These are phyloP conservation scores for Falco cherrug DNA, from an alignment of 2,797 vertebrate species.

Conservation along the genomic window DNA sequence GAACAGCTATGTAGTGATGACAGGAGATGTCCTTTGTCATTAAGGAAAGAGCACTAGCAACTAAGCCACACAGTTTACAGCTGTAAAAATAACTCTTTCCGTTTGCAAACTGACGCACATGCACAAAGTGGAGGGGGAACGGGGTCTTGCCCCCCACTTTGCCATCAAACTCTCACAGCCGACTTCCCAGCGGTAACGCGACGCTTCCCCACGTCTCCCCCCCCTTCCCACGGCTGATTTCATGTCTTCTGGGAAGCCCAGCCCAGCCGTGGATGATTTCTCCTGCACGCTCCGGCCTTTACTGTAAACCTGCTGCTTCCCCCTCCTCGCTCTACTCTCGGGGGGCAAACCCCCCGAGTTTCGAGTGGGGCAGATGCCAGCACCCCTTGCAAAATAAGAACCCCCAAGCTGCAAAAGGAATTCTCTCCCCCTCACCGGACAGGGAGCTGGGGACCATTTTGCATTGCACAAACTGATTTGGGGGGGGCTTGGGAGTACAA, in stretches of 20 bases:
- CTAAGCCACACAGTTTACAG: neutral
- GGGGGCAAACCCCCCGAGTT: neutral
- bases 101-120: neutral
- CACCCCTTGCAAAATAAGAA: neutral
- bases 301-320: neutral
- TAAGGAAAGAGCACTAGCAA: neutral
- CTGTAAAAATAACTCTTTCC: neutral
- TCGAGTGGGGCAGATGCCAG: accelerated
- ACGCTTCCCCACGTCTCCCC: neutral
- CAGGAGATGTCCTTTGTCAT: neutral
- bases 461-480: neutral
- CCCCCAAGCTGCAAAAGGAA: neutral
- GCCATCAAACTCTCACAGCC: neutral
- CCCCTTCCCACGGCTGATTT: neutral
- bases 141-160: neutral
- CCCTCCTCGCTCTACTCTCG: neutral
- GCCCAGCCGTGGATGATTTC: neutral
- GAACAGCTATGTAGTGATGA: neutral
- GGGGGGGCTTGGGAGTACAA: neutral
- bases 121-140: neutral
- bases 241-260: slow-evolving; percentile 49
- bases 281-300: neutral
- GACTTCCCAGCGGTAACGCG: neutral
- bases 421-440: accelerated
- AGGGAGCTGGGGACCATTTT: neutral